Percentiles rank a stretch among this genome's conserved stretches.
Evolutionary conservation across 1,140 invertebrate species (phyloP).

Genomic region (Rhizoglyphus robini): DNA sequence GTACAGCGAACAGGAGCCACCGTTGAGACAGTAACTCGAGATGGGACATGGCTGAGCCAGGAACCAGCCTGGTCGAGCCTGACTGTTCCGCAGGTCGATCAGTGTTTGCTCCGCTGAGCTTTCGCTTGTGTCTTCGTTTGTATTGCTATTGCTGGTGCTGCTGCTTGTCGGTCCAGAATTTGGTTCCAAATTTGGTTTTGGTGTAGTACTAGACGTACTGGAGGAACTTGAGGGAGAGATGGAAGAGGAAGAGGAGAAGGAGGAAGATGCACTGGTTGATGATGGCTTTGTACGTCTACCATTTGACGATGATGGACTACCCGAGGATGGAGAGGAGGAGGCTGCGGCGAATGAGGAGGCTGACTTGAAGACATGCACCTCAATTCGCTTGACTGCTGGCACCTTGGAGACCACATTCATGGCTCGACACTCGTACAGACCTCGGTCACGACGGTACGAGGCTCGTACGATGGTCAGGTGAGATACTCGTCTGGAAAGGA

Average conservation of each 20-base stretch:
- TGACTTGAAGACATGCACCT: constrained; percentile 18
- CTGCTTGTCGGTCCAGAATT: background rate
- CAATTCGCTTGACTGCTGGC: constrained; percentile 8
- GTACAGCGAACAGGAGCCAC: constrained; percentile 63
- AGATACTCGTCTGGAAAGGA: constrained; percentile 22
- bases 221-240: too few relatives aligned
- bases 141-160: background rate
- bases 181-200: background rate
- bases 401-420: constrained; percentile 24
- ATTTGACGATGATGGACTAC: background rate
- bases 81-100: constrained; percentile 19
- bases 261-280: background rate
- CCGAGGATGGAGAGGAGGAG: constrained; percentile 9
- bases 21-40: constrained; percentile 56
- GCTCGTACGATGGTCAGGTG: constrained; percentile 23
- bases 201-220: background rate
- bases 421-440: constrained; percentile 27
- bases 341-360: background rate
- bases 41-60: constrained; percentile 44
- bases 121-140: background rate
- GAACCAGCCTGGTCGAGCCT: background rate
- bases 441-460: constrained; percentile 18
- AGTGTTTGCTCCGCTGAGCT: constrained; percentile 5
- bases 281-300: background rate
- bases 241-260: background rate